phyloP scores from a whole-genome alignment of 2,797 vertebrate genomes.

The Pseudochirops corinnae region DNA sequence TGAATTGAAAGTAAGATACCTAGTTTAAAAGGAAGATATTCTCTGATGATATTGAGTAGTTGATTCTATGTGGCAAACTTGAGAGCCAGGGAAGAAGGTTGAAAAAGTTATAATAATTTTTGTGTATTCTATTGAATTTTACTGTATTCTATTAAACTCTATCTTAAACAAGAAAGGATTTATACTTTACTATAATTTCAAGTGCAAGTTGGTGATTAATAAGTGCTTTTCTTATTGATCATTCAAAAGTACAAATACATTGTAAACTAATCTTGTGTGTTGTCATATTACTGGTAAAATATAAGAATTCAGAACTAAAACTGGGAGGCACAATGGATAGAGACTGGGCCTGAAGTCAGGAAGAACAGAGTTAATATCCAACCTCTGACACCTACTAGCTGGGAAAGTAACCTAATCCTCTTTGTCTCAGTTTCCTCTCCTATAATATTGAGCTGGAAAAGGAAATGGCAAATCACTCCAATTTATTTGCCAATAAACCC shows the following conservation, averaged over 20 bases:
- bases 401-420: too few relatives aligned
- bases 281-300: slow-evolving; percentile 71
- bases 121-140: not conserved
- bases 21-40: slow-evolving; percentile 7
- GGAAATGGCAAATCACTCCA: too few relatives aligned
- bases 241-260: slow-evolving; percentile 61
- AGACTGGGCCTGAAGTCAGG: too few relatives aligned
- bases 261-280: slow-evolving; percentile 64
- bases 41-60: slow-evolving; percentile 4
- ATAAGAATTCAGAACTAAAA: not conserved
- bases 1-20: slow-evolving; percentile 10
- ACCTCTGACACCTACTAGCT: not conserved
- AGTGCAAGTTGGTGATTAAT: slow-evolving; percentile 75
- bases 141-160: slow-evolving; percentile 65
- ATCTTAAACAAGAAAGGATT: slow-evolving; percentile 74
- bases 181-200: slow-evolving; percentile 66
- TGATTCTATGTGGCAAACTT: slow-evolving; percentile 16
- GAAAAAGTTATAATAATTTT: slow-evolving; percentile 29
- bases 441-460: too few relatives aligned
- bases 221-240: slow-evolving; percentile 70
- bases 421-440: not conserved
- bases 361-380: not conserved
- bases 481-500: too few relatives aligned
- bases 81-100: not conserved
- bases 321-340: not conserved